Conservation (phyloP, 2,113 vertebrate species). For the Pitta sordida region DNA sequence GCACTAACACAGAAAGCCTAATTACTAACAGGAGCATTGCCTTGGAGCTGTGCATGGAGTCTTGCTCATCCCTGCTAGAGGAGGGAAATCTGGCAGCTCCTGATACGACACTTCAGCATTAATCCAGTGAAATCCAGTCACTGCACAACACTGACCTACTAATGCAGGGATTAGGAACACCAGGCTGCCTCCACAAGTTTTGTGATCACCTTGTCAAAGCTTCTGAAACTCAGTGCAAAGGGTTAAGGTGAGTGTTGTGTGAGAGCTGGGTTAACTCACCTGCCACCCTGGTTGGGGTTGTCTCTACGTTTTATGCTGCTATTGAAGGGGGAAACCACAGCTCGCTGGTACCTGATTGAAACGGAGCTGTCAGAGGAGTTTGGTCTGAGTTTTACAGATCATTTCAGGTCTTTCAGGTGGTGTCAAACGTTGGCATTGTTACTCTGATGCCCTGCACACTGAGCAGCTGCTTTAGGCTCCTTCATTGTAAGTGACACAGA, state of each 20-base stretch:
- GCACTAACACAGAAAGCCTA: slow-evolving; percentile 38
- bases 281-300: background rate
- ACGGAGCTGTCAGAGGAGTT: background rate
- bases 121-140: background rate
- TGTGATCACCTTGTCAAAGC: background rate
- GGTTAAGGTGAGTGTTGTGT: background rate
- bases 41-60: background rate
- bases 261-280: background rate
- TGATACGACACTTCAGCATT: background rate
- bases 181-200: background rate
- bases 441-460: rapidly evolving
- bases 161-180: background rate
- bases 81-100: background rate
- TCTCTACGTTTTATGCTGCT: slow-evolving; percentile 24
- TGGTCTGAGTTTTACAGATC: background rate
- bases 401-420: background rate
- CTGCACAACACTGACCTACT: too few relatives aligned
- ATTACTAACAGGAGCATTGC: slow-evolving; percentile 25
- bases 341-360: background rate
- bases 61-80: background rate
- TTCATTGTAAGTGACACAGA: background rate
- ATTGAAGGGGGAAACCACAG: slow-evolving; percentile 28
- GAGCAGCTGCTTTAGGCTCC: background rate
- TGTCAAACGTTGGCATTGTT: background rate
- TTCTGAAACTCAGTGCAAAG: background rate